Conservation (phyloP, 2,113 vertebrate genomes). For the Corynorhinus townsendii region DNA sequence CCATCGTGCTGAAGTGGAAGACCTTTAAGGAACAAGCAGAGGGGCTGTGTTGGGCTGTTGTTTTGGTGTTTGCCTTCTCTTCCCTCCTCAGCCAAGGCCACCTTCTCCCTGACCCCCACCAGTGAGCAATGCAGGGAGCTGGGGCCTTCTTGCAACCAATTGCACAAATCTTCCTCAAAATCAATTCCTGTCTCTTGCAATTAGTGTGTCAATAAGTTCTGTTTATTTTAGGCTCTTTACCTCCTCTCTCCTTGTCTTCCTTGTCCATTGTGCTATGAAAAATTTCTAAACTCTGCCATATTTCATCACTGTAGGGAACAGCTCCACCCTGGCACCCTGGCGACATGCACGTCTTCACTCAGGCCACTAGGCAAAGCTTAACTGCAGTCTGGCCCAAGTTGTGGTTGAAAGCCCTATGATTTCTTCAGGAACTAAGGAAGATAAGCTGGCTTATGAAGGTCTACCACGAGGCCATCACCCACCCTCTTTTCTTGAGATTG, state of each 20-base stretch:
- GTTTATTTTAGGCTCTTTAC: background rate
- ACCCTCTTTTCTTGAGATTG: background rate
- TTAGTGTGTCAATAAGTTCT: background rate
- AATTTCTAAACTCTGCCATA: background rate
- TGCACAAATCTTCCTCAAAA: background rate
- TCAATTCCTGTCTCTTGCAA: background rate
- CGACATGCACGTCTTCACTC: background rate
- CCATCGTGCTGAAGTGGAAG: background rate
- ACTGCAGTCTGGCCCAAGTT: background rate
- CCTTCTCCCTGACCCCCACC: background rate
- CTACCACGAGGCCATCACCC: background rate
- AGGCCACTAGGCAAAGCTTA: background rate
- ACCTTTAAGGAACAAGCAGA: slow-evolving; percentile 26
- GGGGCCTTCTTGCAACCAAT: background rate
- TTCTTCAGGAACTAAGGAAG: background rate
- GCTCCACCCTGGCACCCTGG: too few relatives aligned
- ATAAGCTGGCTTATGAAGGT: background rate
- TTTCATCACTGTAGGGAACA: background rate
- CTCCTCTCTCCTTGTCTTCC: background rate
- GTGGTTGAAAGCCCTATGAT: background rate
- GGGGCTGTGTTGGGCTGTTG: background rate
- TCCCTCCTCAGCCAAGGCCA: background rate
- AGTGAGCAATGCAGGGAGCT: background rate
- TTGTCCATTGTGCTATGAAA: background rate
- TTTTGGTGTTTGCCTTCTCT: background rate